Conservation (phyloP, 1,140 invertebrate genomes). For the Calliopsis andreniformis region DNA sequence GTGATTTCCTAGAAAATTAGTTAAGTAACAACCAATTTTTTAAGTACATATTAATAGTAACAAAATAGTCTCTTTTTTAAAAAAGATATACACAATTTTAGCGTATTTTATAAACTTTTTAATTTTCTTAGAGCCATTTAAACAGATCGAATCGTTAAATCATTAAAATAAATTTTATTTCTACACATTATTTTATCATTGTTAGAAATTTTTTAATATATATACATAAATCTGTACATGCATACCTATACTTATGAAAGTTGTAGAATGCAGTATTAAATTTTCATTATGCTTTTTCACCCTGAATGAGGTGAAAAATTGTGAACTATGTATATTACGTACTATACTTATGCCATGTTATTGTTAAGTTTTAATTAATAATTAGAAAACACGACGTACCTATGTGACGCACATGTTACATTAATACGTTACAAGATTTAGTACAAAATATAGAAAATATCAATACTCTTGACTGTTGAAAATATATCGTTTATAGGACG, state of each 20-base stretch:
- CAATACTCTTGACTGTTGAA: neutral
- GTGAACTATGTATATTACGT: neutral
- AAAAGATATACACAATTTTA: neutral
- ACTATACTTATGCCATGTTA: neutral
- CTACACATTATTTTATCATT: neutral
- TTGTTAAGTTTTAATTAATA: neutral
- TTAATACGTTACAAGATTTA: neutral
- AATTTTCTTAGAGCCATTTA: too few relatives aligned
- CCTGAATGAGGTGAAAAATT: neutral
- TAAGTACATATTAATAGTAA: too few relatives aligned
- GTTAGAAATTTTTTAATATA: neutral
- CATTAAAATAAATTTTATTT: neutral
- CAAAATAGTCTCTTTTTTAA: neutral
- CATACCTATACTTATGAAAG: neutral
- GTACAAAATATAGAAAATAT: neutral
- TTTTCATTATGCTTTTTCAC: neutral
- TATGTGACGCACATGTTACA: neutral
- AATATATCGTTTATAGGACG: neutral
- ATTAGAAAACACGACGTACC: neutral
- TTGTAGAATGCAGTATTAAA: slow-evolving; percentile 1
- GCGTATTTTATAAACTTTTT: neutral
- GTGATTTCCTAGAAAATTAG: neutral
- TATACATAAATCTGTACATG: neutral
- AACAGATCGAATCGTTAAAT: too few relatives aligned
- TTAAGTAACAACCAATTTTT: neutral